These are phyloP conservation scores for Rhinogobio ventralis DNA, from an alignment of 2,797 vertebrate genomes.

Conservation along the genomic window DNA sequence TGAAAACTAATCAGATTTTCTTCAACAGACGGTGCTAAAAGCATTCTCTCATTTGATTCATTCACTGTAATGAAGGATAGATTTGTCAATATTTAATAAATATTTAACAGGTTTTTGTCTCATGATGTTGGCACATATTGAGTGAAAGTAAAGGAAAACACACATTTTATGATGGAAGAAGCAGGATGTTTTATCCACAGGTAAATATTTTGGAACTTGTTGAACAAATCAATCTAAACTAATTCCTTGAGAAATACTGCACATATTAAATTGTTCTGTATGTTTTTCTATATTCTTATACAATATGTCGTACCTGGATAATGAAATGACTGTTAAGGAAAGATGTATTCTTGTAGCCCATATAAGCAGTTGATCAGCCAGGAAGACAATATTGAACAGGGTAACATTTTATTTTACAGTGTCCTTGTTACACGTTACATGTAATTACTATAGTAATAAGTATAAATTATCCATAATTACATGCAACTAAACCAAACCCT, in stretches of 20 bases:
- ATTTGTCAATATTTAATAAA: background rate
- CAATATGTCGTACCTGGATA: background rate
- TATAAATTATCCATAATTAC: no score
- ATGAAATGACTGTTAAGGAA: background rate
- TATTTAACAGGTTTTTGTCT: background rate
- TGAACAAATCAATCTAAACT: background rate
- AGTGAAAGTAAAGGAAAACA: background rate
- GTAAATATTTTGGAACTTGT: background rate
- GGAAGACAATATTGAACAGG: background rate
- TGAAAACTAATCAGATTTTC: background rate
- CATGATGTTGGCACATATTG: background rate
- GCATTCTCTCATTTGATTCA: background rate
- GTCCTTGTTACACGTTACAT: no score
- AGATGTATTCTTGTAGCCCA: background rate
- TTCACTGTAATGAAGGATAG: background rate
- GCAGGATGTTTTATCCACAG: background rate
- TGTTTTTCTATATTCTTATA: background rate
- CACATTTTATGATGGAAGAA: background rate
- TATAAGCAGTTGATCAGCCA: background rate
- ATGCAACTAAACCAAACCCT: no score
- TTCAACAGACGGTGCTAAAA: background rate
- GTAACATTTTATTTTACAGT: no score
- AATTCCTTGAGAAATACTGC: background rate
- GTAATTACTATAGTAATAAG: no score
- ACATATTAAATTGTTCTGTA: background rate